Evolutionary conservation across 1,140 invertebrate species (phyloP), one percentile per base, ranked within the genome.

Genomic region (Cecropterus lyciades): DNA sequence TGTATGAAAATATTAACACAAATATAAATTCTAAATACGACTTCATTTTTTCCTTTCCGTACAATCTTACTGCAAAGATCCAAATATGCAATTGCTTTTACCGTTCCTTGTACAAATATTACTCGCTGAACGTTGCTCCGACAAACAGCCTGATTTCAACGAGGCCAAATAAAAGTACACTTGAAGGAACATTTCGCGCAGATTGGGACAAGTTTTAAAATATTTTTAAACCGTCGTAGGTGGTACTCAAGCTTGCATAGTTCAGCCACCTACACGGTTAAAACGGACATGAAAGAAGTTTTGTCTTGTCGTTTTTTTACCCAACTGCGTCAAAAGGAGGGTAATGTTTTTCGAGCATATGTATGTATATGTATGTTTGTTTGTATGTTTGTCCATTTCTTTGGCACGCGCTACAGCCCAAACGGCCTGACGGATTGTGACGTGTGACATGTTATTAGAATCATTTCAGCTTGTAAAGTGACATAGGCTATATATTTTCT

Each of bases 111-210:
- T 16, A 45, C 57, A 60, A 60, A 60, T 49, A 60, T 48, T 46
- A 30, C 56, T 33, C 40, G 40, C 10, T 37, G 3, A 27, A 33
- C 45, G 27, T 11, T 15, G 45, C 27, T 33, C 45, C 24, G 20
- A 13, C 45, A 60, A 60, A 49, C 43, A 56, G 53, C 53, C 45
- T 60, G 57, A 60, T 60, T 60, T 45, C 24, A 46, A 14, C 13
- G 15, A 48, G 13, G 6, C 45, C 33, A 60, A 60, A 60, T 60
- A 60, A 60, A 60, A 57, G 55, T n/a, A n/a, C 27, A 43, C 40
- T 43, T 43, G 11, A 24, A 48, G n/a, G 43, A 37, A 60, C 57
- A 48, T 27, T 60, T 40, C 27, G 13, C 14, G 1, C 13, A 46
- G 45, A 60, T 60, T 46, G 45, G 45, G 20, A 60, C 27, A 20